phyloP scores from a whole-genome alignment of 2,113 vertebrate species.

The Mastomys coucha region DNA sequence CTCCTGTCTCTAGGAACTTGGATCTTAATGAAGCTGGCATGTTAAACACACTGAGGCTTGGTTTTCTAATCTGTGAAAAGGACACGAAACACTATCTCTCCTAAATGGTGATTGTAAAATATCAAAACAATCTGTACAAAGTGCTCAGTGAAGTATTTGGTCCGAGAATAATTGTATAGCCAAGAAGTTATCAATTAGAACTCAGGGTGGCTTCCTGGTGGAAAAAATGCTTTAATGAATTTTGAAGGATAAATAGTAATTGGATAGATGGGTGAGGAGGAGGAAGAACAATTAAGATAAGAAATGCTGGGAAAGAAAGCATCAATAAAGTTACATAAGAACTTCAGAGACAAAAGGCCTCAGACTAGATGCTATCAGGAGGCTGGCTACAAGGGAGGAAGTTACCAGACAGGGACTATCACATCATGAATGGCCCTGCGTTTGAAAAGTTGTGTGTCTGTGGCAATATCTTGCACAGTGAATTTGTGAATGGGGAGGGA shows the following conservation, averaged over 20 bases:
- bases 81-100: background rate
- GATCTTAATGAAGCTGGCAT: background rate
- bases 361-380: background rate
- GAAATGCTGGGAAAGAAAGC: background rate
- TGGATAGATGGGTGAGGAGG: background rate
- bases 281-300: background rate
- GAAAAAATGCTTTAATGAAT: background rate
- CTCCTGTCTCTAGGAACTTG: background rate
- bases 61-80: background rate
- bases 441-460: background rate
- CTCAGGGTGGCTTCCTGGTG: background rate
- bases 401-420: background rate
- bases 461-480: background rate
- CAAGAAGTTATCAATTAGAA: slow-evolving; percentile 7
- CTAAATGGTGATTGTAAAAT: background rate
- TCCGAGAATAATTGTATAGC: background rate
- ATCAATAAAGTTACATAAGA: background rate
- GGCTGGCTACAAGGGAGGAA: background rate
- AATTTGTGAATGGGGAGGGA: background rate
- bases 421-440: background rate
- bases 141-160: background rate
- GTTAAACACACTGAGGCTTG: background rate
- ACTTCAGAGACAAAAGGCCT: background rate
- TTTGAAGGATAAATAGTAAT: background rate
- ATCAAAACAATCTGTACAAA: background rate